Evolutionary conservation across 2,113 vertebrate species (phyloP).

Genomic region (Indicator indicator): DNA sequence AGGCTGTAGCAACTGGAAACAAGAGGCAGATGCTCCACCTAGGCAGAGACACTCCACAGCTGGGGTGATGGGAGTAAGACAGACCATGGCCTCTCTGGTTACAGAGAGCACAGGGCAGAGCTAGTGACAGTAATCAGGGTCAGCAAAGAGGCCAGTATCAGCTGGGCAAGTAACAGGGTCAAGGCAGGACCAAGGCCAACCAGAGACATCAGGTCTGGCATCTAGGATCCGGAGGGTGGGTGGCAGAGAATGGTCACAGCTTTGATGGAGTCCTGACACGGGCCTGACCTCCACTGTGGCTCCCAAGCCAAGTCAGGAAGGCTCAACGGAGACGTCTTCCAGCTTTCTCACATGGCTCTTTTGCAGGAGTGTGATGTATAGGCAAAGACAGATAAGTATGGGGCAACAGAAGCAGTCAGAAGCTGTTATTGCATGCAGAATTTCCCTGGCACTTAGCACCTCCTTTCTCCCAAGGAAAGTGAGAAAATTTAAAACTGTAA

Average conservation of each 20-base stretch:
- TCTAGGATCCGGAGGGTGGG: background rate
- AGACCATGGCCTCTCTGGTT: background rate
- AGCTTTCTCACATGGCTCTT: background rate
- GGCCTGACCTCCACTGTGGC: background rate
- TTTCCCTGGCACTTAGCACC: background rate
- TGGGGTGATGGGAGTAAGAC: background rate
- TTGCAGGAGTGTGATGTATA: background rate
- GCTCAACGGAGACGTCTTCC: background rate
- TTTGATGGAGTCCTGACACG: background rate
- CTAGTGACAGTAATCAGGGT: background rate
- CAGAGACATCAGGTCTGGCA: fast-evolving
- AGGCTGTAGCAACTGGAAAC: background rate
- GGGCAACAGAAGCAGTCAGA: background rate
- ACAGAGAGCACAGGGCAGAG: background rate
- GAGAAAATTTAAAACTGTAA: background rate
- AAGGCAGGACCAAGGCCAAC: background rate
- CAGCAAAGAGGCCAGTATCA: background rate
- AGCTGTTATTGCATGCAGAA: background rate
- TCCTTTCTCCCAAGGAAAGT: background rate
- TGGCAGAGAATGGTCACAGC: fast-evolving
- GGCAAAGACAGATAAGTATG: background rate
- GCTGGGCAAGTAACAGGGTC: background rate
- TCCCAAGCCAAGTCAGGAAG: background rate
- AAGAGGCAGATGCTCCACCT: fast-evolving
- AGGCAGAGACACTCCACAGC: background rate